A percentile compares a stretch with the other conserved stretches of the same genome.
phyloP scores from a whole-genome alignment of 2,888 invertebrate species.

The Lordiphosa fenestrarum region DNA sequence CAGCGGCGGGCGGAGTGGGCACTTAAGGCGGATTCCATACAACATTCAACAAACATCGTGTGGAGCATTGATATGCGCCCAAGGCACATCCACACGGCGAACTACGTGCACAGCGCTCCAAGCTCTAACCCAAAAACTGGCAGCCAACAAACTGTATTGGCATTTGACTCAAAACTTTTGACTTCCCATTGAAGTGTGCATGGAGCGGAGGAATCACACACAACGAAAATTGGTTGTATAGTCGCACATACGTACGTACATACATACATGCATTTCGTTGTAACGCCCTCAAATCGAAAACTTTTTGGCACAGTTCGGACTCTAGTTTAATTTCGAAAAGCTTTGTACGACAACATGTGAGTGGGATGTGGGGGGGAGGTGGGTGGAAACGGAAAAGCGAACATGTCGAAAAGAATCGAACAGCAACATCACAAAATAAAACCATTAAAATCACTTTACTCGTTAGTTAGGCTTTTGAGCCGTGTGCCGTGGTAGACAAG shows the following conservation, averaged over 20 bases:
- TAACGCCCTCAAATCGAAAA: slow-evolving; percentile 55
- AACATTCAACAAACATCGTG: slow-evolving; percentile 52
- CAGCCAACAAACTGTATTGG: slow-evolving; percentile 64
- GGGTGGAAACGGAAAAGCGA: slow-evolving; percentile 30
- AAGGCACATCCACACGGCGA: slow-evolving; percentile 36
- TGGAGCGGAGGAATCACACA: background rate
- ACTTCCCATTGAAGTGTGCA: slow-evolving; percentile 23
- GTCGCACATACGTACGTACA: background rate
- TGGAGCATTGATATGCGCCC: slow-evolving; percentile 64
- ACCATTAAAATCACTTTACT: slow-evolving; percentile 64
- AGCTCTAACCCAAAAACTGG: slow-evolving; percentile 35
- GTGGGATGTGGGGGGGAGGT: slow-evolving; percentile 3
- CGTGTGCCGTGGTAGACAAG: slow-evolving; percentile 22
- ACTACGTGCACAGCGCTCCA: slow-evolving; percentile 28
- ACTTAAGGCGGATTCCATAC: slow-evolving; percentile 11
- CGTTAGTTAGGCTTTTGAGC: slow-evolving; percentile 37
- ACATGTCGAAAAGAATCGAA: slow-evolving; percentile 50
- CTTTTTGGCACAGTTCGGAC: slow-evolving; percentile 59
- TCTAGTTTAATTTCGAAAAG: slow-evolving; percentile 66
- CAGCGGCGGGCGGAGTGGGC: background rate
- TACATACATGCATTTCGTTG: slow-evolving; percentile 36
- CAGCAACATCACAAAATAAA: slow-evolving; percentile 37
- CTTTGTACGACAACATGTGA: slow-evolving; percentile 57
- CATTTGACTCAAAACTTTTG: slow-evolving; percentile 71
- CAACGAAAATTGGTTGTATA: slow-evolving; percentile 8